phyloP scores from a whole-genome alignment of 2,888 invertebrate genomes.

The Prosopocoilus inquinatus region DNA sequence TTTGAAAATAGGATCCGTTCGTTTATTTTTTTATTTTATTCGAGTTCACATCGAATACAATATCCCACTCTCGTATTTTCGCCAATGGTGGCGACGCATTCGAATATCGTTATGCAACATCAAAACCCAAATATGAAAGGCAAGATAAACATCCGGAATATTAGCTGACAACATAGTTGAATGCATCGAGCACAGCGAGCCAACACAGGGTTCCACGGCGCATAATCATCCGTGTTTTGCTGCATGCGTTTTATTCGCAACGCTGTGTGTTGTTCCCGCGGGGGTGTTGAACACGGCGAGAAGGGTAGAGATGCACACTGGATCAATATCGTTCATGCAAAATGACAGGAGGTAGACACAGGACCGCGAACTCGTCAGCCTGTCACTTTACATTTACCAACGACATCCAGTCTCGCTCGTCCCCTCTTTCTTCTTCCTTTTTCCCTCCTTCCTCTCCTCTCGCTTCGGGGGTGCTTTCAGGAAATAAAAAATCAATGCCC shows the following conservation, averaged over 20 bases:
- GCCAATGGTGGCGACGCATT: too few species aligned
- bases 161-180: background rate
- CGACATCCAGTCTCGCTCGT: background rate
- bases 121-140: too few species aligned
- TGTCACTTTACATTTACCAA: constrained; percentile 1
- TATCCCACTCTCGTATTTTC: too few species aligned
- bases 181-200: background rate
- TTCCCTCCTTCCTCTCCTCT: too few species aligned
- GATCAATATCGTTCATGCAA: constrained; percentile 24
- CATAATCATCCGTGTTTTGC: background rate
- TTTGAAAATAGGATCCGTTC: too few species aligned
- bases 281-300: background rate
- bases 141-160: background rate
- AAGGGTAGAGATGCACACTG: constrained; percentile 1
- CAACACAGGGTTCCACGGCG: background rate
- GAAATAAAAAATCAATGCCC: too few species aligned
- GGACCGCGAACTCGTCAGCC: constrained; percentile 5
- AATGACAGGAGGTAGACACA: constrained; percentile 16
- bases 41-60: too few species aligned
- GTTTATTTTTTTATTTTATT: too few species aligned
- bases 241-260: background rate
- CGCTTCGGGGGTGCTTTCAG: too few species aligned
- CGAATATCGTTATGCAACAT: too few species aligned
- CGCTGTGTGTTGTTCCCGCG: background rate
- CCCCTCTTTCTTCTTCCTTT: too few species aligned